Evolutionary conservation across 2,797 vertebrate genomes (phyloP), one percentile per base, ranked within the genome.

Genomic region (Takifugu rubripes): DNA sequence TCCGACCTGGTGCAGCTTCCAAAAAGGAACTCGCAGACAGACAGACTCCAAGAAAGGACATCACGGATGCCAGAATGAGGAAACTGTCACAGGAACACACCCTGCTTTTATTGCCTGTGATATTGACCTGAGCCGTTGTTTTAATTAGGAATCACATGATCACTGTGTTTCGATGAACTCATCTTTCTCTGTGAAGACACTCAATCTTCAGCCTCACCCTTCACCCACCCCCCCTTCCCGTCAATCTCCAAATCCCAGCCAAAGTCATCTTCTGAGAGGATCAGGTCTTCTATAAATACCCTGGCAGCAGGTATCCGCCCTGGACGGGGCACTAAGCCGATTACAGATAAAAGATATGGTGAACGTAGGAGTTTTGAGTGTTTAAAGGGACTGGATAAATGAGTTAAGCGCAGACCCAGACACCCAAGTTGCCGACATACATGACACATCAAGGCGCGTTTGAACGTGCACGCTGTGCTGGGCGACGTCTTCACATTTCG

Each of bases 281-380:
- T 90, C 66, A 81, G 43, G 3, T 65, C 61, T 62, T 76, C 82
- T 85, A 87, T 59, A 85, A 84, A 74, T 86, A 88, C 59, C 66
- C 65, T 66, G 44, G 15, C 45, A 56, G 2, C 76, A 81, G 76
- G 78, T 64, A 73, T 54, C 61, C 47, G 64, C 49, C n/a, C 56
- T 49, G 58, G 53, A 59, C 50, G 57, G 29, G 60, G 3, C 31
- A 59, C 33, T 83, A 84, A 87, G 79, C 61, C 56, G 85, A 88
- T 90, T 87, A 89, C 31, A 8, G 43, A 56, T 48, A 9, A 75
- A 70, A 68, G 59, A 82, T 57, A 75, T 17, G 1, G 44, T 1
- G 0, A 62, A 49, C 40, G 45, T 54, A 64, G 45, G 27, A 54
- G 24, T 33, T 3, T 11, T 40, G 33, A 10, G 60, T 9, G 36